These are phyloP conservation scores for Penaeus japonicus DNA, from an alignment of 1,140 invertebrate genomes.

Conservation along the genomic window DNA sequence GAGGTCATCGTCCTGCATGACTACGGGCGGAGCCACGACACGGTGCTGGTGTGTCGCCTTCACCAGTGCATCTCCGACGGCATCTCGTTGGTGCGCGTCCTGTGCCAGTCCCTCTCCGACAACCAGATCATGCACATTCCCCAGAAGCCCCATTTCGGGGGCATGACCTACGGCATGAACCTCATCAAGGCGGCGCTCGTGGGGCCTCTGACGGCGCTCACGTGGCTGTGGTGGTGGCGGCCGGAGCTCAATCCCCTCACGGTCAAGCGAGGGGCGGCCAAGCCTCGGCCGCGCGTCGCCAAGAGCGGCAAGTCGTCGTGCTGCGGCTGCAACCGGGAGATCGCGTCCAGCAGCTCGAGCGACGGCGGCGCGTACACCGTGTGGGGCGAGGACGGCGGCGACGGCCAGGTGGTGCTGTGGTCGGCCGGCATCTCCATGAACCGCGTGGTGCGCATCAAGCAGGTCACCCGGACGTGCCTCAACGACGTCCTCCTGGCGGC, in stretches of 20 bases:
- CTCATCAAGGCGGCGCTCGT: slow-evolving; percentile 67
- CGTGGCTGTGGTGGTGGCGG: slow-evolving; percentile 65
- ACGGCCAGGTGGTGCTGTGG: slow-evolving; percentile 55
- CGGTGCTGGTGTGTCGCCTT: slow-evolving; percentile 68
- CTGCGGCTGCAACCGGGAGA: slow-evolving; percentile 29
- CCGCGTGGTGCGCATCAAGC: slow-evolving; percentile 65
- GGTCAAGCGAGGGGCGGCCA: background rate
- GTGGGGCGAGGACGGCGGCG: slow-evolving; percentile 39
- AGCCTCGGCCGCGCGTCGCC: background rate
- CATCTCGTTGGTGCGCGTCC: slow-evolving; percentile 67
- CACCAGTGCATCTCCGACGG: slow-evolving; percentile 72
- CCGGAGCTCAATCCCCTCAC: slow-evolving; percentile 52
- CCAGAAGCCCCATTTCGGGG: slow-evolving; percentile 65
- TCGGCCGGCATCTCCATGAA: slow-evolving; percentile 60
- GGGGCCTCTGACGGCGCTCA: slow-evolving; percentile 68
- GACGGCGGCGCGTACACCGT: slow-evolving; percentile 58
- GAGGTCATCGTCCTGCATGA: slow-evolving; percentile 69
- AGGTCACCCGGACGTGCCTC: slow-evolving; percentile 68
- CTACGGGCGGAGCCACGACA: slow-evolving; percentile 65
- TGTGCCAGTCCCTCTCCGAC: slow-evolving; percentile 68
- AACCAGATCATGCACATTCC: slow-evolving; percentile 63
- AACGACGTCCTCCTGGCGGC: slow-evolving; percentile 70
- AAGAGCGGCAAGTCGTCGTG: background rate
- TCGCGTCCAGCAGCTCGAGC: slow-evolving; percentile 56
- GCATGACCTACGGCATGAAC: slow-evolving; percentile 65